Evolutionary conservation across 2,888 invertebrate species (phyloP).

Genomic region (Dyspetes luteomarginatus): DNA sequence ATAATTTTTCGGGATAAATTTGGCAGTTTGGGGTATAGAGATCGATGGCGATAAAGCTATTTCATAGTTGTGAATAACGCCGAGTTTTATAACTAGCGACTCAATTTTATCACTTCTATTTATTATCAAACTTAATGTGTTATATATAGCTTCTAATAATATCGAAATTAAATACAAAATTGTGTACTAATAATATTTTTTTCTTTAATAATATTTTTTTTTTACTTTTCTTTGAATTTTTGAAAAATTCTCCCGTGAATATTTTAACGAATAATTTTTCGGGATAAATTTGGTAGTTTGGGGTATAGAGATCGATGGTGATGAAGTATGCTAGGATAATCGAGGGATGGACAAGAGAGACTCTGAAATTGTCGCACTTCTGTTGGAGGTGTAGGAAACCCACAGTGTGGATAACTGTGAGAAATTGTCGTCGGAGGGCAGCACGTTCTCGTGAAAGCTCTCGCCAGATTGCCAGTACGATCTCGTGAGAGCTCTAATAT

Average conservation of each 20-base stretch:
- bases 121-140: conserved; percentile 38
- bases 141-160: conserved; percentile 22
- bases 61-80: conserved; percentile 62
- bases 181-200: background rate
- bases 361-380: conserved; percentile 27
- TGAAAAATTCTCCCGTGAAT: background rate
- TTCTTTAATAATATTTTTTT: background rate
- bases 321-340: conserved; percentile 23
- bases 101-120: conserved; percentile 42
- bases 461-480: too few species aligned
- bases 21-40: too few species aligned
- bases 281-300: background rate
- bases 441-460: conserved; percentile 67
- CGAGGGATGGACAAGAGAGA: conserved; percentile 31
- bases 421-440: conserved; percentile 74
- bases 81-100: conserved; percentile 4
- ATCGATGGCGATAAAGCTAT: conserved; percentile 65
- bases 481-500: too few species aligned
- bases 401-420: conserved; percentile 59
- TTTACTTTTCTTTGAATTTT: too few species aligned
- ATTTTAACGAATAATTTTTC: background rate
- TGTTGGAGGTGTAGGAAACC: conserved; percentile 55
- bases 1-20: too few species aligned
- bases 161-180: too few species aligned
- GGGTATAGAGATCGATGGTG: conserved; percentile 53